Conservation (phyloP, 2,113 vertebrate species). For the Paracanthobrama guichenoti region DNA sequence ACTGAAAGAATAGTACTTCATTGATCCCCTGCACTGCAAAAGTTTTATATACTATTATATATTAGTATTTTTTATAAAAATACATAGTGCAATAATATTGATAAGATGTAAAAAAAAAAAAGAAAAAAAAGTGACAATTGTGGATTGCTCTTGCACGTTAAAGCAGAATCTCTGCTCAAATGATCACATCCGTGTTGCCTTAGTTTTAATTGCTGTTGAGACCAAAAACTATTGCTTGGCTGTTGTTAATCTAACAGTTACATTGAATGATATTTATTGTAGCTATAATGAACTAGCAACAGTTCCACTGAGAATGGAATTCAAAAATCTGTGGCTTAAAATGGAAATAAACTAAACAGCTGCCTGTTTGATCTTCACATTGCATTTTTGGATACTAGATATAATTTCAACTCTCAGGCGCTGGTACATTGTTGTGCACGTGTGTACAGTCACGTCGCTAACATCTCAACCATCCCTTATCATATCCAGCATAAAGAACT, state of each 20-base stretch:
- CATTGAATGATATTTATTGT: not conserved
- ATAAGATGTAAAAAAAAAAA: no score
- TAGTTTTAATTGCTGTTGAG: not conserved
- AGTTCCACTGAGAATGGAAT: conserved; percentile 6
- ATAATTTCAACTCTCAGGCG: not conserved
- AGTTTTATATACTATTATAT: not conserved
- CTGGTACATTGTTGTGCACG: not conserved
- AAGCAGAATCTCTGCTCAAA: no score
- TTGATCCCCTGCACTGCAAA: not conserved
- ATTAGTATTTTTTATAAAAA: not conserved
- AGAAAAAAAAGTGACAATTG: no score
- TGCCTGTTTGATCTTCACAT: conserved; percentile 8
- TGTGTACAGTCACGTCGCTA: not conserved
- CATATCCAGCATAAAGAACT: conserved; percentile 4
- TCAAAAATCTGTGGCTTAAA: conserved; percentile 16
- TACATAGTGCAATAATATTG: not conserved
- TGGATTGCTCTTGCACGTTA: no score
- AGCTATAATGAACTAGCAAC: not conserved
- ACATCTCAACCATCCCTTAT: not conserved
- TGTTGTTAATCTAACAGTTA: conserved; percentile 1
- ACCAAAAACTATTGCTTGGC: not conserved
- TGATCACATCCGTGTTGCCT: not conserved
- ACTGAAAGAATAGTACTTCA: not conserved
- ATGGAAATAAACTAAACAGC: conserved; percentile 22
- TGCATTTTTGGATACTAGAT: not conserved